These are phyloP conservation scores for Bimastos eiseni DNA, from an alignment of 2,888 invertebrate species.

Conservation along the genomic window DNA sequence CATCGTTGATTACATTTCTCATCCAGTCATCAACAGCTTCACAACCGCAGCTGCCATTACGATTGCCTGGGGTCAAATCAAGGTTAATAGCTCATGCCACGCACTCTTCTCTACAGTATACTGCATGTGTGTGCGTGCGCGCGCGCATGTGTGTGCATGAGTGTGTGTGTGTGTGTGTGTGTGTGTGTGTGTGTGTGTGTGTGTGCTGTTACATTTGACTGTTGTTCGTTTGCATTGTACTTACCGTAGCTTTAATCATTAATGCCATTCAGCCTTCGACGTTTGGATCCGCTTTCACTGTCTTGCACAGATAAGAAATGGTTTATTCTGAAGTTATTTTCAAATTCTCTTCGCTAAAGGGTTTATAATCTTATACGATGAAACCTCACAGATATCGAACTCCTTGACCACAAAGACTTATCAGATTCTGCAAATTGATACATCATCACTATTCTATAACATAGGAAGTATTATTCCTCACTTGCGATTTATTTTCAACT, in stretches of 20 bases:
- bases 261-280: neutral
- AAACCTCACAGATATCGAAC: no score
- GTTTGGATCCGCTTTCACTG: neutral
- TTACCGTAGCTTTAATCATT: no score
- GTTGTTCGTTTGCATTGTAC: no score
- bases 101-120: neutral
- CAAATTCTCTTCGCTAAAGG: neutral
- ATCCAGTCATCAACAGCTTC: conserved; percentile 61
- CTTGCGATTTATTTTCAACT: no score
- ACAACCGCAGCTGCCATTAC: conserved; percentile 61
- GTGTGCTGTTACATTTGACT: no score
- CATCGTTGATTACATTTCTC: conserved; percentile 61
- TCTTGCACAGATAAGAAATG: no score
- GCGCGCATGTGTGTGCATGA: no score
- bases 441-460: neutral
- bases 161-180: no score
- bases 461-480: no score
- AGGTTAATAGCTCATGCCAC: conserved; percentile 28
- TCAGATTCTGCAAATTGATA: neutral
- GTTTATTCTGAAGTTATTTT: neutral
- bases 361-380: neutral
- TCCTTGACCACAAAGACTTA: no score
- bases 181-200: no score
- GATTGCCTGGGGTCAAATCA: conserved; percentile 49
- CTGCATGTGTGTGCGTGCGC: no score